Evolutionary conservation across 2,113 vertebrate species (phyloP).

Genomic region (Elgaria multicarinata): DNA sequence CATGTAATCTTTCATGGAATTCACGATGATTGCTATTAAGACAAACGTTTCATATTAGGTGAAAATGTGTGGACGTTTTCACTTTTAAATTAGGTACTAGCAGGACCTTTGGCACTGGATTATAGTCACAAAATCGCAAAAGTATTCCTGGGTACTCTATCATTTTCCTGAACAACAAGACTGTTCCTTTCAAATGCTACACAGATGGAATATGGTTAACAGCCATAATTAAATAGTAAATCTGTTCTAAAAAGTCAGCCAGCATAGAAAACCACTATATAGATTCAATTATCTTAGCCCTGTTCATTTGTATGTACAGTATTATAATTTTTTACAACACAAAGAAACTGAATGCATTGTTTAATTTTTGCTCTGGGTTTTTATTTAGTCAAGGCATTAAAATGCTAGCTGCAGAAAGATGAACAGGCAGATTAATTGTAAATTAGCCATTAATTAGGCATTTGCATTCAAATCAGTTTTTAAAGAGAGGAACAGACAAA

Average conservation of each 20-base stretch:
- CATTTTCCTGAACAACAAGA: slow-evolving; percentile 41
- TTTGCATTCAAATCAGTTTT: neutral
- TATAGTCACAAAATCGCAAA: neutral
- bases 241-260: slow-evolving; percentile 34
- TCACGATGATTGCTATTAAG: neutral
- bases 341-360: slow-evolving; percentile 22
- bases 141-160: slow-evolving; percentile 11
- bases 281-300: neutral
- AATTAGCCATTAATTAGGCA: neutral
- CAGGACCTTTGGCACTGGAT: neutral
- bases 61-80: neutral
- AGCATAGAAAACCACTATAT: neutral
- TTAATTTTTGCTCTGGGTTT: slow-evolving; percentile 17
- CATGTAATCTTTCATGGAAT: neutral
- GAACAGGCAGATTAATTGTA: neutral
- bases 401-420: neutral
- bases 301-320: slow-evolving; percentile 15
- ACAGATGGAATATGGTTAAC: slow-evolving; percentile 58
- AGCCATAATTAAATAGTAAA: slow-evolving; percentile 55
- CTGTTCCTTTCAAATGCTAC: slow-evolving; percentile 42
- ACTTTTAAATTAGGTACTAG: neutral
- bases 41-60: neutral
- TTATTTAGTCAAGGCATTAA: neutral
- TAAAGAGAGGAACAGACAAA: fast-evolving
- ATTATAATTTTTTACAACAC: slow-evolving; percentile 1